A percentile compares a stretch with the other conserved stretches of the same genome.
phyloP scores from a whole-genome alignment of 2,888 invertebrate genomes.

The Cheilosia grossa region DNA sequence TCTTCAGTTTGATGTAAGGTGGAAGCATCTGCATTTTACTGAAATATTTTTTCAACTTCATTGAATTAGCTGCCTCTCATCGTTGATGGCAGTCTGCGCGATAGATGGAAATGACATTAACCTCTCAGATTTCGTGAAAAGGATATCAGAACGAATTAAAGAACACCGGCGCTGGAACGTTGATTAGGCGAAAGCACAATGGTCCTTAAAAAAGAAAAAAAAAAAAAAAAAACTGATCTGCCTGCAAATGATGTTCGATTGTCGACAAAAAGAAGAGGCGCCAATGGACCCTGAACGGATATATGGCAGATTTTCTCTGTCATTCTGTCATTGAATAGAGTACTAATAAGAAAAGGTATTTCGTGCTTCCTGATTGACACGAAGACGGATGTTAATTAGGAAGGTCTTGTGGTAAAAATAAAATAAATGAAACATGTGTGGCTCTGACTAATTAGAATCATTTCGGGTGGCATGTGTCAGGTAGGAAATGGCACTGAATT shows the following conservation, averaged over 20 bases:
- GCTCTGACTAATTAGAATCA: constrained; percentile 54
- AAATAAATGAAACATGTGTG: background rate
- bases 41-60: background rate
- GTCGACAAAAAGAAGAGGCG: constrained; percentile 15
- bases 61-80: constrained; percentile 16
- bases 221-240: constrained; percentile 25
- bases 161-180: constrained; percentile 4
- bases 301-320: constrained; percentile 5
- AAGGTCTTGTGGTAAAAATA: constrained; percentile 38
- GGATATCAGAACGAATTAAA: constrained; percentile 24
- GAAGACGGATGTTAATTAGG: constrained; percentile 67
- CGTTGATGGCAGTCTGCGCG: background rate
- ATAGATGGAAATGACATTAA: constrained; percentile 1
- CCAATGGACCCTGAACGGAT: constrained; percentile 12
- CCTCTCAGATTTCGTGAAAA: constrained; percentile 22
- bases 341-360: constrained; percentile 25
- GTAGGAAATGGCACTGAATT: constrained; percentile 10
- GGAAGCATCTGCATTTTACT: constrained; percentile 2
- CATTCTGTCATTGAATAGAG: constrained; percentile 2
- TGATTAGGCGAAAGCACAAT: constrained; percentile 43
- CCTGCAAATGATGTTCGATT: constrained; percentile 54
- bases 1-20: constrained; percentile 12
- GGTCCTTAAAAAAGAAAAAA: background rate
- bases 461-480: constrained; percentile 48
- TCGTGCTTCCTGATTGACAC: constrained; percentile 55